Base-by-base conservation (phyloP, 1,140 invertebrate genomes). In the Acyrthosiphon pisum region DNA sequence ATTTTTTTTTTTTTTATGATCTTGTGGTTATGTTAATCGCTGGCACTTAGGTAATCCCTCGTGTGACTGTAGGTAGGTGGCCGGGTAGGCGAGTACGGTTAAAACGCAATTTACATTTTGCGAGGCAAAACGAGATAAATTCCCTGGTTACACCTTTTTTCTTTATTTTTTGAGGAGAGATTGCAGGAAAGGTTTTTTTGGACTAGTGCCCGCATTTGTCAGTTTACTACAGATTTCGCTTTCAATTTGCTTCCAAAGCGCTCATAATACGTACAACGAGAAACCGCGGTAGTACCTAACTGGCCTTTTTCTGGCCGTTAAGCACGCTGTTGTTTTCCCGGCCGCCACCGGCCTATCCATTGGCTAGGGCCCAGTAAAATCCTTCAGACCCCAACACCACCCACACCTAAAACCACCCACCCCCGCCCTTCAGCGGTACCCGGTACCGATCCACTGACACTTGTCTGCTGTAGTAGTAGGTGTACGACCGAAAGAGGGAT, bases 201-300 rank as follows among this genome's bases (percentile, higher is more conserved):
- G 91, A 93, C 81, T 46, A 23, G 46, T 92, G 91, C 91, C 91
- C 91, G 37, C 76, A 46, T 92, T 92, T 92, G 91, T 92, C 91
- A 92, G 91, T 93, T 93, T 56, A 86, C 91, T 56, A 48, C 81
- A 86, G 91, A 93, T 93, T 93, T 93, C 37, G 81, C 81, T 93
- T 93, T 93, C 91, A 93, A 93, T 93, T 93, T 56, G 91, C 91
- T 84, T 83, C 76, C 76, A 92, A 92, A 46, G n/a, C 90, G 91
- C 41, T 92, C 50, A 92, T 92, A 83, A 91, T 81, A 91, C 41
- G 48, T 81, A 92, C 76, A 50, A 92, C 30, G 26, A 35, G 22
- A 26, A 48, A 91, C 84, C 44, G 23, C 83, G 83, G 37, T 26
- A 41, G 30, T 50, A 88, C 23, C 60, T 30, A 35, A 26, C 46